phyloP scores from a whole-genome alignment of 2,113 vertebrate genomes.

The Malurus melanocephalus region DNA sequence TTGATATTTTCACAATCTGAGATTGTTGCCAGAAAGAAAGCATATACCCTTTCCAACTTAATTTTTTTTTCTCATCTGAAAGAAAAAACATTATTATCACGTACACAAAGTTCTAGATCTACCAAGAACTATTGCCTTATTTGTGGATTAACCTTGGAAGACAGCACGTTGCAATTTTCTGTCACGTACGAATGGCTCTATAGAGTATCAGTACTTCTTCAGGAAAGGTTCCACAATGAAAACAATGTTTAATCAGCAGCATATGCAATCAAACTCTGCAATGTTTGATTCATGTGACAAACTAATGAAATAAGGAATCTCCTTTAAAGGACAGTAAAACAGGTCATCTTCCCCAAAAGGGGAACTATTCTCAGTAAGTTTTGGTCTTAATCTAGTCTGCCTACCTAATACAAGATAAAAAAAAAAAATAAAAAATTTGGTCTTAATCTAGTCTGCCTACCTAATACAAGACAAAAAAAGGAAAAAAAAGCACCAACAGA shows the following conservation, averaged over 20 bases:
- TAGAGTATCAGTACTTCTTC: not conserved
- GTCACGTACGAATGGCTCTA: not conserved
- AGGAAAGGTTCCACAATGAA: not conserved
- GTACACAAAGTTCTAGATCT: not conserved
- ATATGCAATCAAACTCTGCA: not conserved
- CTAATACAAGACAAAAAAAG: not conserved
- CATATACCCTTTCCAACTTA: not conserved
- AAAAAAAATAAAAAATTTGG: not conserved
- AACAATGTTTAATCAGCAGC: not conserved
- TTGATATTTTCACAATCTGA: not conserved
- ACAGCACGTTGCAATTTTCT: not conserved
- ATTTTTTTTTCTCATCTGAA: not conserved
- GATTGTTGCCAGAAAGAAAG: not conserved
- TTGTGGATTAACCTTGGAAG: not conserved
- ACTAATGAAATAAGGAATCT: not conserved
- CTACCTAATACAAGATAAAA: not conserved
- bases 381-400: not conserved
- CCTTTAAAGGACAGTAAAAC: not conserved
- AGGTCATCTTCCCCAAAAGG: not conserved
- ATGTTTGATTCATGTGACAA: not conserved
- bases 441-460: not conserved
- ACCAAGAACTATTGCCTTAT: not conserved
- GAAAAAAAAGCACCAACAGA: fast-evolving
- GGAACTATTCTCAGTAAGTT: not conserved
- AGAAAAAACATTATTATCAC: not conserved